These are phyloP conservation scores for Orchesella flavescens DNA, from an alignment of 2,888 invertebrate genomes.

Conservation along the genomic window DNA sequence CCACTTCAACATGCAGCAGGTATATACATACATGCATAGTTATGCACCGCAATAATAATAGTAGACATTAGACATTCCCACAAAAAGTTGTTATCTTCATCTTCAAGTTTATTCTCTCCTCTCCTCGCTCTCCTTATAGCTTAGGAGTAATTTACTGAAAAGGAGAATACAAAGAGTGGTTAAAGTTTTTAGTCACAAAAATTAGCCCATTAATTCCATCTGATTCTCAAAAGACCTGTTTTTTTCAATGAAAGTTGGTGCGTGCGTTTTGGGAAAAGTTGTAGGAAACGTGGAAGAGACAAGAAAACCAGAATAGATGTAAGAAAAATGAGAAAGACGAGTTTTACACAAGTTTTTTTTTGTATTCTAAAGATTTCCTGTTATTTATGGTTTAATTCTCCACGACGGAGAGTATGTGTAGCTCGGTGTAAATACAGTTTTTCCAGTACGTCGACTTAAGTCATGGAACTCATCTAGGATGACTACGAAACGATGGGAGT, in stretches of 20 bases:
- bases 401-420: constrained; percentile 13
- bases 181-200: background rate
- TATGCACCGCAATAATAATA: constrained; percentile 16
- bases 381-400: constrained; percentile 52
- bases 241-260: constrained; percentile 17
- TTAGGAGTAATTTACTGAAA: constrained; percentile 31
- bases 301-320: background rate
- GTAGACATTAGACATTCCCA: constrained; percentile 1
- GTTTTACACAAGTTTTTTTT: constrained; percentile 1
- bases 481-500: background rate
- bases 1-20: background rate
- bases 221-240: constrained; percentile 12
- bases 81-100: constrained; percentile 46
- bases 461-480: constrained; percentile 1
- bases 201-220: constrained; percentile 38
- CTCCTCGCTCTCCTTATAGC: background rate
- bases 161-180: background rate
- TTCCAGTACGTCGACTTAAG: constrained; percentile 29
- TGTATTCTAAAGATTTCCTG: constrained; percentile 33
- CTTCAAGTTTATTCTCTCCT: constrained; percentile 25
- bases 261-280: constrained; percentile 25
- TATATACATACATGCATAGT: too few relatives aligned
- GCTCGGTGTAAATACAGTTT: constrained; percentile 12
- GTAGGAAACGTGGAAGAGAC: constrained; percentile 4
- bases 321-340: background rate